Conservation (phyloP, 2,888 invertebrate genomes). For the Colostygia pectinataria region DNA sequence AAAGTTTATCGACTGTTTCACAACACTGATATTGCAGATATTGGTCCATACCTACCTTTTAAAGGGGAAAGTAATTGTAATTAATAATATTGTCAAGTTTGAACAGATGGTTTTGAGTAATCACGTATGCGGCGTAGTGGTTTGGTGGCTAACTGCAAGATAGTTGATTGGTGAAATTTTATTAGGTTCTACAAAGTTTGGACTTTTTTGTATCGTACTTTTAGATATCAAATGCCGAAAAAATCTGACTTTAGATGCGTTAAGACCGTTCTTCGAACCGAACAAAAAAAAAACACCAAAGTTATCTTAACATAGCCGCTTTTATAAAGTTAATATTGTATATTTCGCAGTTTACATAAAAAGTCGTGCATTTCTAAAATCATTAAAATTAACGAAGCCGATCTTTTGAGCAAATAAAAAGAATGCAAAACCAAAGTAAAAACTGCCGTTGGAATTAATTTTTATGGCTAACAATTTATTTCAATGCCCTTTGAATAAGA, state of each 20-base stretch:
- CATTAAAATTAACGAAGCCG: slow-evolving; percentile 8
- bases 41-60: background rate
- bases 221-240: too few relatives aligned
- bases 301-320: too few relatives aligned
- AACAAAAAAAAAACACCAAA: too few relatives aligned
- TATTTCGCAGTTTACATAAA: too few relatives aligned
- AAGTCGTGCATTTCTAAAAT: background rate
- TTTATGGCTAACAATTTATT: slow-evolving; percentile 4
- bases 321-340: too few relatives aligned
- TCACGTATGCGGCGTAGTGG: too few relatives aligned
- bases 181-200: too few relatives aligned
- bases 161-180: too few relatives aligned
- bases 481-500: slow-evolving; percentile 8
- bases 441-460: slow-evolving; percentile 5
- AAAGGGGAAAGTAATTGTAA: slow-evolving; percentile 1
- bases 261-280: too few relatives aligned
- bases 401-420: background rate
- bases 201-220: too few relatives aligned
- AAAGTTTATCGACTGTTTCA: slow-evolving; percentile 15
- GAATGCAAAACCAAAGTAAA: background rate
- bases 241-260: too few relatives aligned
- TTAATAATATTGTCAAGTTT: background rate
- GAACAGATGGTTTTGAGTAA: background rate
- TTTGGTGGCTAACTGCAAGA: too few relatives aligned
- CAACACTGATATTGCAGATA: slow-evolving; percentile 9